Evolutionary conservation across 1,140 invertebrate genomes (phyloP).

Genomic region (Reticulitermes speratus): DNA sequence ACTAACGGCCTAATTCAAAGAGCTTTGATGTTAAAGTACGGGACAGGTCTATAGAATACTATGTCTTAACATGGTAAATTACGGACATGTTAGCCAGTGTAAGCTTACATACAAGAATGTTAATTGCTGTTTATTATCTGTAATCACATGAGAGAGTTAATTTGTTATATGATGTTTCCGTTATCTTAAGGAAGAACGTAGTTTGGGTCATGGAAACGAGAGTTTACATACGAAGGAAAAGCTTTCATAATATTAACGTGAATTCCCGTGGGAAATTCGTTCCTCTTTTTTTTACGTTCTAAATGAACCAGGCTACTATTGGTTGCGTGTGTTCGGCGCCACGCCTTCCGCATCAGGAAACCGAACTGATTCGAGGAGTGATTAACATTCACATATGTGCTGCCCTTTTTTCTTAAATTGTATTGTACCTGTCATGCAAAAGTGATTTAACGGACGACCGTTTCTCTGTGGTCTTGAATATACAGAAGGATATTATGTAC

Average conservation of each 20-base stretch:
- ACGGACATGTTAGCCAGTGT: no score
- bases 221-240: neutral
- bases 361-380: neutral
- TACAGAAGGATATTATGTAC: neutral
- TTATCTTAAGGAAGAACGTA: neutral
- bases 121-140: no score
- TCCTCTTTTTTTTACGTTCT: neutral
- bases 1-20: no score
- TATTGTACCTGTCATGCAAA: neutral
- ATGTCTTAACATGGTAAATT: no score
- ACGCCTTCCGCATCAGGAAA: neutral
- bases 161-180: neutral
- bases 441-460: neutral
- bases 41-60: no score
- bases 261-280: neutral
- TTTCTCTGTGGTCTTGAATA: neutral
- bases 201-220: neutral
- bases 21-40: no score
- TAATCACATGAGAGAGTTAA: no score
- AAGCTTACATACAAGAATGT: no score
- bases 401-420: slow-evolving; percentile 2
- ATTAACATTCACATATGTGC: neutral
- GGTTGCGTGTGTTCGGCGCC: neutral
- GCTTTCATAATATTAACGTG: neutral
- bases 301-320: neutral